Evolutionary conservation across 2,797 vertebrate genomes (phyloP), one percentile per base, ranked within the genome.

Genomic region (Sebastes alutus): DNA sequence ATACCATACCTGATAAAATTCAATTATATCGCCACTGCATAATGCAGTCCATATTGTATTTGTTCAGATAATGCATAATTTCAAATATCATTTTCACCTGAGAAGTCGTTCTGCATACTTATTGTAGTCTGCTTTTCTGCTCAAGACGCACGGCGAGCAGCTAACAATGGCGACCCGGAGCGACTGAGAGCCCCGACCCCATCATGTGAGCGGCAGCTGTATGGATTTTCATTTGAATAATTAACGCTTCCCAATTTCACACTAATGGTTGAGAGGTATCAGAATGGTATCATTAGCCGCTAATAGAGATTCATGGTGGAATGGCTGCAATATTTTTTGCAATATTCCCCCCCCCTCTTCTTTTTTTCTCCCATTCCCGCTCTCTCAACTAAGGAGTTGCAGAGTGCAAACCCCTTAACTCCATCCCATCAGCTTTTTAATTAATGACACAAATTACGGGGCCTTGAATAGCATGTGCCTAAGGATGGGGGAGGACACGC

Each of bases 261-360:
- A 91, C 93, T 94, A 93, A 92, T 94, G 94, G 91, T 83, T 86
- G 92, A 92, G 93, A 94, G 93, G 93, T 93, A 94, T 94, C 91
- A 88, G 90, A 94, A 93, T 92, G 90, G 93, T 88, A 93, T 94
- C 94, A 96, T 95, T 95, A 95, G 92, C 80, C 77, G 30, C 94
- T 96, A 95, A 96, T 95, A 95, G 94, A 96, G 95, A 96, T 96
- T 95, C 95, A 95, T 94, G 92, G 91, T 29, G n/a, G 82, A 94
- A 85, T 82, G 89, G 87, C 85, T 70, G 89, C 88, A 85, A 92
- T 92, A 92, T 89, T 91, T 94, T 93, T 86, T 80, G 87, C 84
- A 81, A 90, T 85, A 80, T 46, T 12, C 1, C 58, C 62, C 65
- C 33, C 35, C 22, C 6, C 6, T 11, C 4, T 23, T 35, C 6